Percentiles rank a stretch among this genome's conserved stretches.
Evolutionary conservation across 2,888 invertebrate species (phyloP).

Genomic region (Baccha elongata): DNA sequence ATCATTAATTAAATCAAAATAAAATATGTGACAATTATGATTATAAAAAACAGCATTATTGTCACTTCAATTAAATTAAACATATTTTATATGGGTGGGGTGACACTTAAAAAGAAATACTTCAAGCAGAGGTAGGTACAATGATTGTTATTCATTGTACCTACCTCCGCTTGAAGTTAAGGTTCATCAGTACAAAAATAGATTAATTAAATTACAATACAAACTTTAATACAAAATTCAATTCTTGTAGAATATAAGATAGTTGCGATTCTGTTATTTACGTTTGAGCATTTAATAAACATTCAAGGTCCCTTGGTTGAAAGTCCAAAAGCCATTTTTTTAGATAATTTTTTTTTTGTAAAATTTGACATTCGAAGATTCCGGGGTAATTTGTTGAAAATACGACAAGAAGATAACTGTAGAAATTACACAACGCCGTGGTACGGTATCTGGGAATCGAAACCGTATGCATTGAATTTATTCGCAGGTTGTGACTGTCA

Average conservation of each 20-base stretch:
- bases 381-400: too few relatives aligned
- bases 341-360: too few relatives aligned
- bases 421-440: background rate
- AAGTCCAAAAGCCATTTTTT: too few relatives aligned
- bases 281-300: background rate
- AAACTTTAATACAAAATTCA: background rate
- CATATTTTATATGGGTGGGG: background rate
- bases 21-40: slow-evolving; percentile 4
- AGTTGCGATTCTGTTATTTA: background rate
- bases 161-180: too few relatives aligned
- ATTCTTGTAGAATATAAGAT: background rate
- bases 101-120: too few relatives aligned
- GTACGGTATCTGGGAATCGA: background rate
- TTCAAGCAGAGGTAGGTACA: too few relatives aligned
- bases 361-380: too few relatives aligned
- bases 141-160: too few relatives aligned
- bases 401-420: too few relatives aligned
- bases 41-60: slow-evolving; percentile 3
- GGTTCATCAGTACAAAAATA: background rate
- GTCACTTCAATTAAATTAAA: slow-evolving; percentile 1
- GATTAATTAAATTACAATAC: background rate
- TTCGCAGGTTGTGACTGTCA: background rate
- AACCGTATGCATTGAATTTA: slow-evolving; percentile 7
- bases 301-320: background rate
- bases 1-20: slow-evolving; percentile 47